These are phyloP conservation scores for Agrypnia vestita DNA, from an alignment of 1,140 invertebrate species.

Conservation along the genomic window DNA sequence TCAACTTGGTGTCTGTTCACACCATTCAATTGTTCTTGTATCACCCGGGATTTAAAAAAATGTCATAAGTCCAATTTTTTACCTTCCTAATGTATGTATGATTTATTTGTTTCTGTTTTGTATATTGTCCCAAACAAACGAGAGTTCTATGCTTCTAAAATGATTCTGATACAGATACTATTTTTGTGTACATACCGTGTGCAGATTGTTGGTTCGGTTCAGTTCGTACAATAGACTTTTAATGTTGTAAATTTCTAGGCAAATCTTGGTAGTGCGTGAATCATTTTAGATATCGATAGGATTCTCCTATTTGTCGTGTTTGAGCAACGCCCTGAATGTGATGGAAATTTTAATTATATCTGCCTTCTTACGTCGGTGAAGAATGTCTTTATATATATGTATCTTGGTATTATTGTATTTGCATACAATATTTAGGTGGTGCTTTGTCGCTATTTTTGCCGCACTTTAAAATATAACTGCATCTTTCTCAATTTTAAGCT, in stretches of 20 bases:
- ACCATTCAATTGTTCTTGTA: constrained; percentile 5
- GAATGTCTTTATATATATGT: constrained; percentile 15
- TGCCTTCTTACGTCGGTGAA: not conserved
- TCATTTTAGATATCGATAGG: not conserved
- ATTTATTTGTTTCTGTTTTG: constrained; percentile 37
- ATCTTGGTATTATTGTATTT: not conserved
- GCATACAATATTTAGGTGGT: constrained; percentile 14
- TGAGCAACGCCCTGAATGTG: not conserved
- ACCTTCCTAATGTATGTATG: constrained; percentile 20
- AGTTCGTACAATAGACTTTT: not conserved
- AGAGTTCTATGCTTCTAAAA: not conserved
- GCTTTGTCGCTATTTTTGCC: constrained; percentile 40
- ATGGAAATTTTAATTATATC: not conserved
- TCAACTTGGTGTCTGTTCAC: not conserved
- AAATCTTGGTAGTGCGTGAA: not conserved
- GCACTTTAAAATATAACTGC: constrained; percentile 36
- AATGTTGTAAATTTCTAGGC: too few species aligned
- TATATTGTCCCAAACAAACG: not conserved
- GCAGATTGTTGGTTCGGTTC: not conserved
- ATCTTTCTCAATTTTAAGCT: constrained; percentile 33
- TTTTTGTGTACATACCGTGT: constrained; percentile 16
- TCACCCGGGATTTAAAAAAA: not conserved
- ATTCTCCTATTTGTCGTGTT: not conserved
- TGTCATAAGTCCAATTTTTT: not conserved
- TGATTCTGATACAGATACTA: constrained; percentile 18